Base-by-base conservation (phyloP, 1,140 invertebrate species). In the Leptonema lineaticorne region DNA sequence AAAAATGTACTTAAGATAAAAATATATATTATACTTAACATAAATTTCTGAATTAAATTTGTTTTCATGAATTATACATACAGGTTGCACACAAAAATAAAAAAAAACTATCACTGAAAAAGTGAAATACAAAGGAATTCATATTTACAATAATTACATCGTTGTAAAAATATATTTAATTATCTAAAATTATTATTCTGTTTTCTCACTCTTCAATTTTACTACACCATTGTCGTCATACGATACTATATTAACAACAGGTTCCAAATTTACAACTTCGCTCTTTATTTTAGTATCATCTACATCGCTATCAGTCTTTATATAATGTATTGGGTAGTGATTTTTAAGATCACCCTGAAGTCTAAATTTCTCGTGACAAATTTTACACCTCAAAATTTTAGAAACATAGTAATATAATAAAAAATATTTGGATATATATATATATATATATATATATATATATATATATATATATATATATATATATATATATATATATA, bases 301-400 rank as follows among this genome's bases (percentile, higher is more conserved):
- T 29, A 50, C 11, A 50, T 64, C 45, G 26, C 20, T 30, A 45
- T 62, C 59, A 62, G 59, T 50, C 62, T 64, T 64, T n/a, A 64
- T 28, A 29, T 64, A 64, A 48, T 64, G 62, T 16, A 18, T 29
- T 11, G 62, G 62, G 30, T 64, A 64, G 26, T 64, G 62, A 50
- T 50, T 64, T 50, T 64, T 64, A 9, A 64, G 24, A 30, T 64
- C 62, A 64, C 62, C 29, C 41, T 64, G 62, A 18, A 64, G 62
- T 30, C 62, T 64, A 50, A 64, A 64, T 64, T 64, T 64, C 28
- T 50, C 45, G 8, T 26, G 8, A 16, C 62, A 64, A 50, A 64
- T 64, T 64, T 64, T 64, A 41, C 62, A 64, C 20, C 62, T 64
- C 22, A 29, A 64, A 64, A 48, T n/a, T 16, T 22, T 24, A 24